Evolutionary conservation across 2,113 vertebrate genomes (phyloP), one percentile per base, ranked within the genome.

Genomic region (Pangasianodon hypophthalmus): DNA sequence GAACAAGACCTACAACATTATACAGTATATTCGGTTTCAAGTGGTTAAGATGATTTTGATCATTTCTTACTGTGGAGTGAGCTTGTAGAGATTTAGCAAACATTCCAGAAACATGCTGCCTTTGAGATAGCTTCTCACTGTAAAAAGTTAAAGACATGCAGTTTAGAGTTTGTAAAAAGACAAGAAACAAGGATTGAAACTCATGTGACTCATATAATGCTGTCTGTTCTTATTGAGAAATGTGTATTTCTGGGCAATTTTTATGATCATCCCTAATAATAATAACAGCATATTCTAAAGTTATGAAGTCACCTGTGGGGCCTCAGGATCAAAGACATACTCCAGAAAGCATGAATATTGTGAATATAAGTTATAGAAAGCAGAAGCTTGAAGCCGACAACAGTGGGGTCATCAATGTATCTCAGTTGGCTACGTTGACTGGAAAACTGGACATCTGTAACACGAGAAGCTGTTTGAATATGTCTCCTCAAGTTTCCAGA

Each of bases 391-490:
- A 84, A 75, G 29, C 46, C 32, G 50, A 52, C 18, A 46, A 86
- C n/a, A 26, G 37, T 77, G 14, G 54, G n/a, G 41, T 73, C 67
- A 85, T 83, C 62, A 32, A 24, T 81, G 87, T 84, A 88, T 91
- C 83, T 87, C 56, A 29, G 58, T 50, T 37, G 37, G 64, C 87
- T 46, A 46, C 8, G 80, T 90, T 95, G 94, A 95, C 94, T 94
- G 94, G 88, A 88, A 56, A 79, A 86, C 64, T 54, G 90, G 91
- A 91, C 88, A 89, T 90, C 67, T 0, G 95, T 93, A 96, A 96
- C 91, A 80, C 16, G 93, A 96, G 87, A 91, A 29, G 52, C 88
- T 89, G 94, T 94, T 94, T 94, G 94, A 95, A 94, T 94, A 94
- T 91, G 92, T 92, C 91, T 93, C 85, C 92, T 94, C 93, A 69